Base-by-base conservation (phyloP, 2,113 vertebrate species). In the Zapus hudsonius region DNA sequence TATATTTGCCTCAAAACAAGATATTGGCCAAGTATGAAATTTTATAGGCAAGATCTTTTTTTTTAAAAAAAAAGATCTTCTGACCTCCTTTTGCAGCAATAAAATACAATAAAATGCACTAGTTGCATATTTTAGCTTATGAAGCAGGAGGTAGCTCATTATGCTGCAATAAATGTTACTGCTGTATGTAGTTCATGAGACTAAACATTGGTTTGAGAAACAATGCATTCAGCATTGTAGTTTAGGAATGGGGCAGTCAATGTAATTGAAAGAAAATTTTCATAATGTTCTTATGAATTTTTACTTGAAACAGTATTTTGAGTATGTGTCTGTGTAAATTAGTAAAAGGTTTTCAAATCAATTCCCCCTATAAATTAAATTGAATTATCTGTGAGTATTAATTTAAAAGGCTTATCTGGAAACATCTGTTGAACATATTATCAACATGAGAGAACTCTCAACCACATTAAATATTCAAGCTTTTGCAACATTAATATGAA, bases 201-300 rank as follows among this genome's bases (percentile, higher is more conserved):
- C 27, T 72, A 84, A 69, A 67, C 72, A 31, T 7, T 90, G n/a
- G 76, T 94, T 94, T 76, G 87, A 89, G 73, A 94, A 95, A 91
- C 61, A 92, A 47, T 87, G 25, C 61, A 92, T 67, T 84, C 82
- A 74, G 10, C 82, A 63, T 83, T 93, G 89, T 81, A 66, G 9
- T 63, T 92, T 83, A 72, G 84, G 38, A 66, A 84, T 9, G 94
- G 84, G 75, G 78, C 52, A 70, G 79, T 78, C 55, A 91, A 44
- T 36, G 2, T 52, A 57, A 69, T 70, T 83, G 38, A 91, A 87
- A 84, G n/a, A 83, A 76, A 52, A 52, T 10, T 91, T 94, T 73
- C 38, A 84, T 47, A 78, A 94, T 81, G 55, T 63, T 57, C 23
- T 84, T 85, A 61, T 22, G 19, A 92, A 84, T 95, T 91, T 90